These are phyloP conservation scores for Liopterus haemorrhoidalis DNA, from an alignment of 2,888 invertebrate species.

Conservation along the genomic window DNA sequence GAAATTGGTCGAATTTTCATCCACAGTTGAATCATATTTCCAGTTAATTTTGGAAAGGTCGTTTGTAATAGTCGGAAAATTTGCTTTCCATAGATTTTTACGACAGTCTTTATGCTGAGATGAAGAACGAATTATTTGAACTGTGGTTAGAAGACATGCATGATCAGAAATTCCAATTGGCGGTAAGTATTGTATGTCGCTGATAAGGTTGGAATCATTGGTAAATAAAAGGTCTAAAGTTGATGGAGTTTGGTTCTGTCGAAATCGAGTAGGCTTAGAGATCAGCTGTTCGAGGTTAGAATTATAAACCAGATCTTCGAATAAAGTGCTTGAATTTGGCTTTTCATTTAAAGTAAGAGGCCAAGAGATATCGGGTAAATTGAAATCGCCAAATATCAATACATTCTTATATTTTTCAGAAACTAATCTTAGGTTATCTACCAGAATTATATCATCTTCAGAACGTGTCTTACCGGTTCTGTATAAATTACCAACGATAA, in stretches of 20 bases:
- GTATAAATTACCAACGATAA: no score
- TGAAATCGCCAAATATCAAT: slow-evolving; percentile 8
- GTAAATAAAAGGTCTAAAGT: slow-evolving; percentile 10
- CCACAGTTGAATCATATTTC: not conserved
- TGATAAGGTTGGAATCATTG: slow-evolving; percentile 9
- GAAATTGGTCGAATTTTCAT: not conserved
- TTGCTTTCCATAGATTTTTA: not conserved
- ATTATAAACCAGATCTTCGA: slow-evolving; percentile 9
- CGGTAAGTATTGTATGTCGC: not conserved
- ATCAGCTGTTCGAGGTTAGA: slow-evolving; percentile 11
- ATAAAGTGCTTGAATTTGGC: not conserved
- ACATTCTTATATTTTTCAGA: slow-evolving; percentile 2
- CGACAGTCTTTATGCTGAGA: not conserved
- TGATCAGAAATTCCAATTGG: slow-evolving; percentile 10
- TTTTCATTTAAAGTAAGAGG: slow-evolving; percentile 6
- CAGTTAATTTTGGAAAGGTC: slow-evolving; percentile 10
- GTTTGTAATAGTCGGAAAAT: slow-evolving; percentile 1
- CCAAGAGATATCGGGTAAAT: slow-evolving; percentile 10
- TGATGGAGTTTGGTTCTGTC: slow-evolving; percentile 8
- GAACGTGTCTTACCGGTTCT: no score
- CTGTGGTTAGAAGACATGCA: not conserved
- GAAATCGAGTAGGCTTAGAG: no score
- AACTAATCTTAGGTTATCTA: slow-evolving; percentile 3
- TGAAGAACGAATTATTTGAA: slow-evolving; percentile 1
- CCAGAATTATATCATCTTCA: no score